Evolutionary conservation across 2,113 vertebrate genomes (phyloP).

Genomic region (Anthoscopus minutus): DNA sequence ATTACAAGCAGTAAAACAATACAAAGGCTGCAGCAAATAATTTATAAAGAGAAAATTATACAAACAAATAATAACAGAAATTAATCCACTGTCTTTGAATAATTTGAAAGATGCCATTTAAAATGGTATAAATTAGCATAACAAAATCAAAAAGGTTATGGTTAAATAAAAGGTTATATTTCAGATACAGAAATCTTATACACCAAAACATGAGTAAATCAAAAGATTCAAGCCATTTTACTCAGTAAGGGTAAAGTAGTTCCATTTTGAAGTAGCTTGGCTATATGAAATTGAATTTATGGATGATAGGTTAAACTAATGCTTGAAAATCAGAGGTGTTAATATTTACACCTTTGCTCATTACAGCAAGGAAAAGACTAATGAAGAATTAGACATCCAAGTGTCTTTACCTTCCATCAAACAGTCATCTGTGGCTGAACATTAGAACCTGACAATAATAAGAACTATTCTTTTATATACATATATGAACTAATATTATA

Average conservation of each 20-base stretch:
- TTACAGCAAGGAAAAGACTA: slow-evolving; percentile 69
- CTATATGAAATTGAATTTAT: slow-evolving; percentile 56
- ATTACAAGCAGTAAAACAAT: slow-evolving; percentile 69
- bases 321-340: slow-evolving; percentile 68
- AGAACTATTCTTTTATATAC: not conserved
- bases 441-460: slow-evolving; percentile 36
- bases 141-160: not conserved
- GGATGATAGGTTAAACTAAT: slow-evolving; percentile 54
- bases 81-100: not conserved
- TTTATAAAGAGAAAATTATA: slow-evolving; percentile 43
- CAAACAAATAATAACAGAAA: slow-evolving; percentile 39
- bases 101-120: not conserved
- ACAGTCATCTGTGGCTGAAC: slow-evolving; percentile 53
- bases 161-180: not conserved
- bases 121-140: not conserved
- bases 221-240: slow-evolving; percentile 25
- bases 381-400: slow-evolving; percentile 69
- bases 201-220: slow-evolving; percentile 52
- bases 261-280: slow-evolving; percentile 48
- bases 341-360: slow-evolving; percentile 75
- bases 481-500: not conserved
- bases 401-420: slow-evolving; percentile 57
- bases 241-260: slow-evolving; percentile 4
- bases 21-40: slow-evolving; percentile 66
- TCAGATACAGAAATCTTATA: slow-evolving; percentile 8